phyloP scores from a whole-genome alignment of 2,888 invertebrate species.

The Amorpha juglandis region DNA sequence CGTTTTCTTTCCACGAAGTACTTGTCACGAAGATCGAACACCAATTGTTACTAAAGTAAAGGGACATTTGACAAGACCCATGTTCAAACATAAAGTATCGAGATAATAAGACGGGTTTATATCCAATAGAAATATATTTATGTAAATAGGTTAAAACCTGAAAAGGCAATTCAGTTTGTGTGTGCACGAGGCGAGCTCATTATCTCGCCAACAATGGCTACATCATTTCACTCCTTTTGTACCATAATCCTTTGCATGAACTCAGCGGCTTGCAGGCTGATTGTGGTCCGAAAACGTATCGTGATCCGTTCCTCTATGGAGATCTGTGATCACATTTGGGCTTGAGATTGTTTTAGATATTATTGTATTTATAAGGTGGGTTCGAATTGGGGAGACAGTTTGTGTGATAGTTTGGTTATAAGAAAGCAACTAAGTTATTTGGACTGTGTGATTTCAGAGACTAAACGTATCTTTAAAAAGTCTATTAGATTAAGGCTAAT shows the following conservation, averaged over 20 bases:
- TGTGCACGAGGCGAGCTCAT: constrained; percentile 10
- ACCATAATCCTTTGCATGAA: constrained; percentile 19
- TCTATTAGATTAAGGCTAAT: no score
- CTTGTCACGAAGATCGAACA: neutral
- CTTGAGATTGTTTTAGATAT: neutral
- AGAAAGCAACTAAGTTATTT: no score
- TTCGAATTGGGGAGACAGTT: neutral
- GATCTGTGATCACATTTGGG: constrained; percentile 5
- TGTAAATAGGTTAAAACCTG: constrained; percentile 24
- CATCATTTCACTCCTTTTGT: constrained; percentile 23
- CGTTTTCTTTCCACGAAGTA: neutral
- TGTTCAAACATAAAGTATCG: neutral
- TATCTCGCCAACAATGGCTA: constrained; percentile 21
- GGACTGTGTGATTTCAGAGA: no score
- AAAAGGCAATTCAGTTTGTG: constrained; percentile 23
- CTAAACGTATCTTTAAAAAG: no score
- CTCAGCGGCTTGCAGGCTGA: constrained; percentile 10
- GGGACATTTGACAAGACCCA: constrained; percentile 9
- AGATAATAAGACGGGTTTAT: constrained; percentile 22
- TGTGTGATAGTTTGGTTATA: neutral
- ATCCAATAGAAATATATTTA: constrained; percentile 16
- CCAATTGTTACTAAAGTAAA: neutral
- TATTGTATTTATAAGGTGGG: neutral
- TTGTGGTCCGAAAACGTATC: constrained; percentile 18
- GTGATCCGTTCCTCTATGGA: constrained; percentile 14